Evolutionary conservation across 2,888 invertebrate genomes (phyloP).

Genomic region (Antitype chi): DNA sequence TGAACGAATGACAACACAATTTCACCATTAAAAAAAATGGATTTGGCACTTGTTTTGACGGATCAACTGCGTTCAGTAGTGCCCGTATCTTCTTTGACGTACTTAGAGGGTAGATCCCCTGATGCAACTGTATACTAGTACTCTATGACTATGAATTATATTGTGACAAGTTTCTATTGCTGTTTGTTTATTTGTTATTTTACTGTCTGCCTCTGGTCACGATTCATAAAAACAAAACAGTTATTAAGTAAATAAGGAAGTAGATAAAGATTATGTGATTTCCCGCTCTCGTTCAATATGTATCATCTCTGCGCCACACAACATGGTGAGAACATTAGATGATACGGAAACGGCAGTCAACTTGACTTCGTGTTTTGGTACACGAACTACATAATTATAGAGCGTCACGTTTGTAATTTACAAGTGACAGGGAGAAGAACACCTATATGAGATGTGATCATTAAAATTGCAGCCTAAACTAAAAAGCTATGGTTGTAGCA

Average conservation of each 20-base stretch:
- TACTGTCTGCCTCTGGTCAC: not conserved
- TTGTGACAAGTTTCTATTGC: too few species aligned
- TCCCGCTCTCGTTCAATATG: conserved; percentile 26
- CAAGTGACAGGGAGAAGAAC: not conserved
- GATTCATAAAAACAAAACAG: conserved; percentile 2
- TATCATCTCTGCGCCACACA: not conserved
- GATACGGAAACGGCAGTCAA: conserved; percentile 35
- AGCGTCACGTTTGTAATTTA: not conserved
- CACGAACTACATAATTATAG: conserved; percentile 1
- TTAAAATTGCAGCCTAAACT: not conserved
- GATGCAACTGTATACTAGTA: not conserved
- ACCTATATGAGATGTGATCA: not conserved
- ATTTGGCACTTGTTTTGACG: too few species aligned
- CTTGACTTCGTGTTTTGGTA: conserved; percentile 36
- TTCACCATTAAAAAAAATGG: too few species aligned
- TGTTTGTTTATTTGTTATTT: not conserved
- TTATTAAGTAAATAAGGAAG: conserved; percentile 27
- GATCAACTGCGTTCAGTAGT: too few species aligned
- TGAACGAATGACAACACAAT: too few species aligned
- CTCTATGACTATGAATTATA: not conserved
- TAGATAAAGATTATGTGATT: conserved; percentile 12
- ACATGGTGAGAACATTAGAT: not conserved
- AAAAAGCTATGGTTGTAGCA: not conserved
- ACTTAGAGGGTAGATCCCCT: too few species aligned
- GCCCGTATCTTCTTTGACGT: too few species aligned